These are phyloP conservation scores for Drosophila neotestacea DNA, from an alignment of 2,888 invertebrate genomes.

Conservation along the genomic window DNA sequence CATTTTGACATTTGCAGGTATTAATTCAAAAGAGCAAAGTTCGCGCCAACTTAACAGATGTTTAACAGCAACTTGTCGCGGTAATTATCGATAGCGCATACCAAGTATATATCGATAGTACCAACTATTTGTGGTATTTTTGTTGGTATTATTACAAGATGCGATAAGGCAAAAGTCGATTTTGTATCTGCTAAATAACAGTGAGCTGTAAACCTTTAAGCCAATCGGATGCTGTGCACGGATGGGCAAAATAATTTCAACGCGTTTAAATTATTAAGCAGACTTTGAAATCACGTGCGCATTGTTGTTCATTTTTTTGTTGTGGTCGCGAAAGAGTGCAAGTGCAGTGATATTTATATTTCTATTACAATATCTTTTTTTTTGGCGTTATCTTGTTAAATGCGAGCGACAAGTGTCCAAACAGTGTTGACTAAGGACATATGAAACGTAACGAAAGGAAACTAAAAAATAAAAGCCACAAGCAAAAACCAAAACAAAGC, in stretches of 20 bases:
- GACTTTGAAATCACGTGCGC: constrained; percentile 49
- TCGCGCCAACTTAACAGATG: constrained; percentile 12
- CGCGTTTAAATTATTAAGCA: constrained; percentile 22
- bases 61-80: constrained; percentile 4
- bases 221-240: constrained; percentile 53
- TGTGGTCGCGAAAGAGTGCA: not conserved
- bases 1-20: not conserved
- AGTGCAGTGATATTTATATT: constrained; percentile 16
- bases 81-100: not conserved
- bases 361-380: constrained; percentile 1
- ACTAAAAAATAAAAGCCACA: constrained; percentile 7
- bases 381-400: not conserved
- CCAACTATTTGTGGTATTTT: constrained; percentile 3
- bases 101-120: constrained; percentile 17
- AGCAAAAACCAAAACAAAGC: constrained; percentile 58
- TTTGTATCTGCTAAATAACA: constrained; percentile 49
- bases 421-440: not conserved
- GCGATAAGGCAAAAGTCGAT: constrained; percentile 12
- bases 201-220: constrained; percentile 57
- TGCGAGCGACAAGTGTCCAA: constrained; percentile 40
- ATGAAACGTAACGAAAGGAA: not conserved
- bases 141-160: constrained; percentile 21
- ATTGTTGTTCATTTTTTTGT: constrained; percentile 27
- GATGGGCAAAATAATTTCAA: constrained; percentile 20
- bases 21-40: not conserved